Evolutionary conservation across 2,888 invertebrate genomes (phyloP).

Genomic region (Artemia sinica): DNA sequence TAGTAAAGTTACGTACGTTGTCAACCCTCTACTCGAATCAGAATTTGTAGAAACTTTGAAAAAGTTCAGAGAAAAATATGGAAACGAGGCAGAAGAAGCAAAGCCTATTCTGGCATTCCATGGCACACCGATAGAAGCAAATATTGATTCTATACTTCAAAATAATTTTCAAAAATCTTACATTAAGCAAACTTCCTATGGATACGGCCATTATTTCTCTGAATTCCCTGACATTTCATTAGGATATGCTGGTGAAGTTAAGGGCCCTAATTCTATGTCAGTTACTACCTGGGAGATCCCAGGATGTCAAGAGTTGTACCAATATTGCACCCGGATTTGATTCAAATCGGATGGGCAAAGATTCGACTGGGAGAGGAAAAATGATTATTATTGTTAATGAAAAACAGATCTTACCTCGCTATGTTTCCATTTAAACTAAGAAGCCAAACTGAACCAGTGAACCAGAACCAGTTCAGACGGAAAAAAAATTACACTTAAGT

Average conservation of each 20-base stretch:
- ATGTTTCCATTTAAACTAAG: not conserved
- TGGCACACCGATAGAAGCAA: constrained; percentile 13
- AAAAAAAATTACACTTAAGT: too few relatives aligned
- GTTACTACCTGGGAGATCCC: constrained; percentile 10
- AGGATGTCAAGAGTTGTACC: not conserved
- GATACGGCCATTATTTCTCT: constrained; percentile 18
- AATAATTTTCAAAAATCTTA: constrained; percentile 5
- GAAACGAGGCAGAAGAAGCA: not conserved
- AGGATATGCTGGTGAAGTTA: constrained; percentile 9
- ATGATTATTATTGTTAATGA: not conserved
- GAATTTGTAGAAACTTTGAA: not conserved
- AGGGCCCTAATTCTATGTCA: constrained; percentile 14
- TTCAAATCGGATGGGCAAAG: not conserved
- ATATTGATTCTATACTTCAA: constrained; percentile 18
- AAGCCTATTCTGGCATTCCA: constrained; percentile 17
- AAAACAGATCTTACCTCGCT: constrained; percentile 1
- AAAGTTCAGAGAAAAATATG: not conserved
- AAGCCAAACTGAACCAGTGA: too few relatives aligned
- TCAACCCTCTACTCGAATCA: constrained; percentile 4
- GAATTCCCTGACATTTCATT: constrained; percentile 16
- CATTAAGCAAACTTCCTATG: constrained; percentile 15
- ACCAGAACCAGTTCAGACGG: too few relatives aligned
- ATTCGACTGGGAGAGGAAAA: not conserved
- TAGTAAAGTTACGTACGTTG: constrained; percentile 14
- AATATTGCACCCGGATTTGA: not conserved